Conservation (phyloP, 2,113 vertebrate species). For the Coturnix japonica region DNA sequence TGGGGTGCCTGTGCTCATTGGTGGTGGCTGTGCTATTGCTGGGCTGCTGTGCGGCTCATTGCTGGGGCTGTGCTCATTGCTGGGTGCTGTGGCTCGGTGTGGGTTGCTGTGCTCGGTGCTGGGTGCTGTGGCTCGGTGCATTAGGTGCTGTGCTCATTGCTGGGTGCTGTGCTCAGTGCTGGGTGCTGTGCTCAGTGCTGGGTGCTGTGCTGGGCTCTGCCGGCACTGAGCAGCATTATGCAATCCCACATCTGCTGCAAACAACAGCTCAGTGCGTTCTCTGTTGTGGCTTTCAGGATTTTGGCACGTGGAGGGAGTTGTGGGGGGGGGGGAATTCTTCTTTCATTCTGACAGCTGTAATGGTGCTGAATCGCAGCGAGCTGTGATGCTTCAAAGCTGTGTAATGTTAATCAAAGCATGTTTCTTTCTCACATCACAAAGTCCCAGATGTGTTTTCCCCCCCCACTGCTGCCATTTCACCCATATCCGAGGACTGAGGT, state of each 20-base stretch:
- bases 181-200: too few relatives aligned
- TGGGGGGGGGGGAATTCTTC: neutral
- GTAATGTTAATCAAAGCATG: neutral
- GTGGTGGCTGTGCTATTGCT: too few relatives aligned
- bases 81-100: too few relatives aligned
- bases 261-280: neutral
- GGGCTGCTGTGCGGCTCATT: too few relatives aligned
- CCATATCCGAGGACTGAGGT: neutral
- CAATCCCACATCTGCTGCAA: neutral
- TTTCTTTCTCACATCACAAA: neutral
- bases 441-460: neutral
- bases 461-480: neutral
- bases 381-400: neutral
- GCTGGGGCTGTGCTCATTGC: too few relatives aligned
- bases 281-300: constrained; percentile 35
- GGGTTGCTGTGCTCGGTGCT: too few relatives aligned
- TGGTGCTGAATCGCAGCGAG: neutral
- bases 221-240: neutral
- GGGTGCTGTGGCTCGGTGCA: too few relatives aligned
- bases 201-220: neutral
- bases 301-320: neutral
- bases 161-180: too few relatives aligned
- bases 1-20: too few relatives aligned
- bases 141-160: too few relatives aligned
- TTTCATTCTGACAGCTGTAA: neutral